phyloP scores from a whole-genome alignment of 37 sponge, comb jelly and placozoan genomes.

The Geodia barretti region DNA sequence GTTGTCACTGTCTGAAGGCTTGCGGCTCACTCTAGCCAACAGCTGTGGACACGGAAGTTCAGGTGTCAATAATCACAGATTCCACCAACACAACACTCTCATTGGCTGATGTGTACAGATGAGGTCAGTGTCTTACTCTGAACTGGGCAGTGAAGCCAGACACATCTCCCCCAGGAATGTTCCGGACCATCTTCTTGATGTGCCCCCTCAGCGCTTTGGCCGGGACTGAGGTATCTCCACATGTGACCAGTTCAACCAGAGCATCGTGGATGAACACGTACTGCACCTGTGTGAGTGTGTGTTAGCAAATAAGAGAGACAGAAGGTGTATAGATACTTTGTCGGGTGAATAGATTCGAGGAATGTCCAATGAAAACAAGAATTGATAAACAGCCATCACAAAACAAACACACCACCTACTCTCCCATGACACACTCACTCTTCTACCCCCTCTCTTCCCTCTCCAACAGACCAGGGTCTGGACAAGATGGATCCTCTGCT shows the following conservation, averaged over 20 bases:
- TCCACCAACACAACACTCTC: neutral
- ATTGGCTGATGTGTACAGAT: too few species aligned
- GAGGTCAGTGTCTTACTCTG: conserved; percentile 57
- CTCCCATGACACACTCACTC: neutral
- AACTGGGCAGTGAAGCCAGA: conserved; percentile 76
- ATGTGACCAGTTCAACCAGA: conserved; percentile 78
- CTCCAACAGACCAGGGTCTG: conserved; percentile 57
- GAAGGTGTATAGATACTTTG: too few species aligned
- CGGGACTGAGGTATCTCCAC: conserved; percentile 78
- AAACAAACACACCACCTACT: neutral
- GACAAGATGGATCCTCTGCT: conserved; percentile 57
- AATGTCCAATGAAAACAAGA: too few species aligned
- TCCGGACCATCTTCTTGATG: conserved; percentile 39
- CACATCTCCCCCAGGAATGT: conserved; percentile 4
- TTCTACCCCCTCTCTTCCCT: neutral
- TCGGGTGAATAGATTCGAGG: too few species aligned
- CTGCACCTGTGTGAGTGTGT: conserved; percentile 60
- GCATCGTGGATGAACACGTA: conserved; percentile 95
- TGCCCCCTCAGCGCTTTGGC: conserved; percentile 23
- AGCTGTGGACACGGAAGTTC: conserved; percentile 35
- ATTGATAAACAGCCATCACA: too few species aligned
- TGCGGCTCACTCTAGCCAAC: conserved; percentile 49
- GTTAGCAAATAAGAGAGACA: too few species aligned
- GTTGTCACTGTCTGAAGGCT: conserved; percentile 25
- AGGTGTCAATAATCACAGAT: too few species aligned